Evolutionary conservation across 1,140 invertebrate genomes (phyloP).

Genomic region (Leptopilina clavipes): DNA sequence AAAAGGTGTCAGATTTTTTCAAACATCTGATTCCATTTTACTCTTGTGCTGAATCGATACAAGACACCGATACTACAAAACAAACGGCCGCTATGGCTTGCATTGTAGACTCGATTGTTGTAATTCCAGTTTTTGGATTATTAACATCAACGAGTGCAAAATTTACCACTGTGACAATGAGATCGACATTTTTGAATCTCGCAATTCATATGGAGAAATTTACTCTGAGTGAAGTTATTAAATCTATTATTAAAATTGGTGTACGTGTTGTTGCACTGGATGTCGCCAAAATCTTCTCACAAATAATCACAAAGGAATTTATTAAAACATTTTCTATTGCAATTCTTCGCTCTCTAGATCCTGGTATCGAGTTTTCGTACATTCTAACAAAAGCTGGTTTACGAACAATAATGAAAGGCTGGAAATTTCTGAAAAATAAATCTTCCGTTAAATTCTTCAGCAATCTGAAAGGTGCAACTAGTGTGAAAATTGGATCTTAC

Average conservation of each 20-base stretch:
- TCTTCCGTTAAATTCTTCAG: neutral
- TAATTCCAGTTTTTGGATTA: neutral
- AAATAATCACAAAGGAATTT: neutral
- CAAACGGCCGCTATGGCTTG: neutral
- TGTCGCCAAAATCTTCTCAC: neutral
- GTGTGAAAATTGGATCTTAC: neutral
- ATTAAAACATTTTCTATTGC: neutral
- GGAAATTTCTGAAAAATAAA: neutral
- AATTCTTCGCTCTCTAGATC: neutral
- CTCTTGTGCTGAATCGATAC: neutral
- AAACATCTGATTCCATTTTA: neutral
- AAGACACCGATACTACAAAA: neutral
- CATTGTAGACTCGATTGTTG: neutral
- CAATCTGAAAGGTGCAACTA: neutral
- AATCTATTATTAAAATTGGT: neutral
- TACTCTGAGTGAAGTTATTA: neutral
- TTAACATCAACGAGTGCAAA: too few species aligned
- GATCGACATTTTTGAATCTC: too few species aligned
- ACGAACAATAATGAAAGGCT: neutral
- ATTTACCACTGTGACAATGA: too few species aligned
- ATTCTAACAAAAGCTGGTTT: neutral
- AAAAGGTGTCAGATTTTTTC: neutral
- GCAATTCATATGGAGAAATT: neutral
- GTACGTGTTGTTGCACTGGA: neutral
- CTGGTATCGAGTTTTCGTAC: neutral